phyloP scores from a whole-genome alignment of 2,888 invertebrate species.

The Lasioglossum marginatum region DNA sequence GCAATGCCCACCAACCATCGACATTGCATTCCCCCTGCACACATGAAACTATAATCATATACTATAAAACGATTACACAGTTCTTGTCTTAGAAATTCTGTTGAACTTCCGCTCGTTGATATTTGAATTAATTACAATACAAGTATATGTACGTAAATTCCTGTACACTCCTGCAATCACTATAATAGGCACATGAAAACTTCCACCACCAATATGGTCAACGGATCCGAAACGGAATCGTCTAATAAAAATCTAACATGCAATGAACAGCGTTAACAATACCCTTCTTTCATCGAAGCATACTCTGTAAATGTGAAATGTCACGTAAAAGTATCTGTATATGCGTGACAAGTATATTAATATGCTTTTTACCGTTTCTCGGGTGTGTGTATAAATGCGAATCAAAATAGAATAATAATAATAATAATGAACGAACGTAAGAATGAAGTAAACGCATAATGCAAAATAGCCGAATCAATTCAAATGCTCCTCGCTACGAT shows the following conservation, averaged over 20 bases:
- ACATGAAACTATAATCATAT: conserved; percentile 82
- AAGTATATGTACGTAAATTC: background rate
- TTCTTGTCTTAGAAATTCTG: conserved; percentile 40
- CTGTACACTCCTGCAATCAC: conserved; percentile 37
- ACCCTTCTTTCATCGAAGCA: conserved; percentile 37
- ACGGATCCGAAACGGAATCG: conserved; percentile 33
- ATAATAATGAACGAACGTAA: background rate
- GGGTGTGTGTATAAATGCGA: background rate
- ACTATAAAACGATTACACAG: conserved; percentile 67
- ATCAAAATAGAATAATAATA: conserved; percentile 8
- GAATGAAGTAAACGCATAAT: conserved; percentile 16
- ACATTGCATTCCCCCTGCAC: conserved; percentile 85
- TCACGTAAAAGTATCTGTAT: conserved; percentile 5
- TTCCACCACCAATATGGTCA: conserved; percentile 70
- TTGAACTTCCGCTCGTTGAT: background rate
- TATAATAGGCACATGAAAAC: conserved; percentile 49
- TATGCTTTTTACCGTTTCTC: background rate
- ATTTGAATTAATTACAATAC: conserved; percentile 6
- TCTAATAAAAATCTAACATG: conserved; percentile 57
- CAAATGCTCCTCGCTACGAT: background rate
- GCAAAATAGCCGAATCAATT: conserved; percentile 3
- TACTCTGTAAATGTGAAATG: conserved; percentile 32
- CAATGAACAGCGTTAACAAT: conserved; percentile 50
- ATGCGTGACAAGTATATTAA: background rate
- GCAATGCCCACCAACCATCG: conserved; percentile 84